Evolutionary conservation across 2,113 vertebrate species (phyloP).

Genomic region (Hypomesus transpacificus): DNA sequence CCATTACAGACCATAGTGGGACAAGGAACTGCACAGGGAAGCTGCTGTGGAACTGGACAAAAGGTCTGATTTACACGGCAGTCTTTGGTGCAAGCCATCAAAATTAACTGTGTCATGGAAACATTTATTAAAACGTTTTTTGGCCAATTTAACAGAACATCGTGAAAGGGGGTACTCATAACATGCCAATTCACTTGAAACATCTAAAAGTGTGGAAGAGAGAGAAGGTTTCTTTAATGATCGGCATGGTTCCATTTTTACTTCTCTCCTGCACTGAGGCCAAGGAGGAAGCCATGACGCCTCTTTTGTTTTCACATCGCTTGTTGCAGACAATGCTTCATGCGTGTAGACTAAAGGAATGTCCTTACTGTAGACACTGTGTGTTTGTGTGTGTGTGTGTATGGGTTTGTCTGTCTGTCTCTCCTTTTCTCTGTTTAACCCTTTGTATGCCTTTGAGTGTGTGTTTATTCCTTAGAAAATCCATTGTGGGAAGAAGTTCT

Average conservation of each 20-base stretch:
- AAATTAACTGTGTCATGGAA: constrained; percentile 60
- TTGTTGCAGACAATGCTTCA: constrained; percentile 57
- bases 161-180: constrained; percentile 54
- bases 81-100: constrained; percentile 43
- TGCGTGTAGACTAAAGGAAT: constrained; percentile 60
- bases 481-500: constrained; percentile 67
- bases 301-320: constrained; percentile 54
- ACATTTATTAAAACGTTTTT: constrained; percentile 61
- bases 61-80: constrained; percentile 55
- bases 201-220: constrained; percentile 57
- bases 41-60: constrained; percentile 47
- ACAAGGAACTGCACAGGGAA: constrained; percentile 25
- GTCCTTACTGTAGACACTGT: constrained; percentile 63
- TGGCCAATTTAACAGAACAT: constrained; percentile 56
- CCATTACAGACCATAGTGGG: constrained; percentile 25
- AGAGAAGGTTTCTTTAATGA: constrained; percentile 55
- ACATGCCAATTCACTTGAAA: constrained; percentile 55
- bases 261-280: constrained; percentile 54
- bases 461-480: constrained; percentile 66
- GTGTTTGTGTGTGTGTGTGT: constrained; percentile 16
- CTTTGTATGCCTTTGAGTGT: constrained; percentile 66
- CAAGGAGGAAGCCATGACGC: constrained; percentile 48
- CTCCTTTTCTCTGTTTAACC: constrained; percentile 49
- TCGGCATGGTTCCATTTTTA: constrained; percentile 61
- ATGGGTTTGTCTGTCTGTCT: neutral